These are phyloP conservation scores for Abrostola triplasia DNA, from an alignment of 2,888 invertebrate species.

Conservation along the genomic window DNA sequence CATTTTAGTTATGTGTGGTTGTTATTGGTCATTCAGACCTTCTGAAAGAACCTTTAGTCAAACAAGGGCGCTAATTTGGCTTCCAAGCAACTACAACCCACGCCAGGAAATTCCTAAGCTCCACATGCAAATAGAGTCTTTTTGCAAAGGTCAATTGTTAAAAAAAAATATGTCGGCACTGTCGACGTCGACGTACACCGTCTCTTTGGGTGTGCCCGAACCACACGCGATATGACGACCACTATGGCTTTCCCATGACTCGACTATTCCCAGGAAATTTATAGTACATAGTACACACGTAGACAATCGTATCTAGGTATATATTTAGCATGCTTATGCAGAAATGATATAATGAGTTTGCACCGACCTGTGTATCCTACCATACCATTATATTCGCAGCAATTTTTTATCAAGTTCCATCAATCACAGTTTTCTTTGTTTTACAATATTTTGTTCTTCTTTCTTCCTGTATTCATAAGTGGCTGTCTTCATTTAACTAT, in stretches of 20 bases:
- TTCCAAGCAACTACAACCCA: conserved; percentile 10
- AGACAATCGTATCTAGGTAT: background rate
- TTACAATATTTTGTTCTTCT: background rate
- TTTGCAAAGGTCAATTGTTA: conserved; percentile 41
- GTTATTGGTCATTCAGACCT: too few relatives aligned
- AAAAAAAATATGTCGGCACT: conserved; percentile 19
- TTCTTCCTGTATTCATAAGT: background rate
- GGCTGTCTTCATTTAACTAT: too few relatives aligned
- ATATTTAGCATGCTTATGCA: background rate
- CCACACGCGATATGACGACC: conserved; percentile 41
- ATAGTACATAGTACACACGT: conserved; percentile 14
- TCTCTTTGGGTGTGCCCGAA: conserved; percentile 44
- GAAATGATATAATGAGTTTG: background rate
- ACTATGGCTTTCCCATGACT: conserved; percentile 53
- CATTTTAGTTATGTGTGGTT: too few relatives aligned
- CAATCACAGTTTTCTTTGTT: background rate
- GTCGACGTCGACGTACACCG: conserved; percentile 19
- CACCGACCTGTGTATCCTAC: background rate
- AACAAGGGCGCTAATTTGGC: too few relatives aligned
- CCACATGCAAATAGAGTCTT: conserved; percentile 31
- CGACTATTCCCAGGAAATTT: conserved; percentile 42
- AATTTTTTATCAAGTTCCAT: background rate
- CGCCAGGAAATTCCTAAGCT: conserved; percentile 26
- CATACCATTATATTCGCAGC: too few relatives aligned
- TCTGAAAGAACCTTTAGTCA: too few relatives aligned